phyloP scores from a whole-genome alignment of 2,888 invertebrate genomes.

The Diabrotica balteata region DNA sequence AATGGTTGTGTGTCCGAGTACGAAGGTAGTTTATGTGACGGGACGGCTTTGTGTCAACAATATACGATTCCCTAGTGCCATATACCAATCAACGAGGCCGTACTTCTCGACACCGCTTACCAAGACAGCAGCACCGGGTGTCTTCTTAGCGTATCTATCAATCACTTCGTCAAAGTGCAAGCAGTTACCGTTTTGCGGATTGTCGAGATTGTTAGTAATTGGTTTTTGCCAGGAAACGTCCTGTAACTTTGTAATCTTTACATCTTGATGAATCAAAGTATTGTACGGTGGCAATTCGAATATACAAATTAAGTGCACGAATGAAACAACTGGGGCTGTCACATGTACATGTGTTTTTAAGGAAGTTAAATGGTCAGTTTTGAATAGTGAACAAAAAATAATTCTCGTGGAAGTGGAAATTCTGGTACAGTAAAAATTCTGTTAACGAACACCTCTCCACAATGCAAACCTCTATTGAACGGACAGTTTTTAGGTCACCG shows the following conservation, averaged over 20 bases:
- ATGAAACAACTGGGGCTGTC: too few relatives aligned
- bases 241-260: slow-evolving; percentile 10
- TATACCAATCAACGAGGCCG: slow-evolving; percentile 40
- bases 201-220: slow-evolving; percentile 26
- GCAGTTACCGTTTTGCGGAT: slow-evolving; percentile 19
- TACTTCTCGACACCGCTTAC: slow-evolving; percentile 28
- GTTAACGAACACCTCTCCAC: too few relatives aligned
- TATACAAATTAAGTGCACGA: too few relatives aligned
- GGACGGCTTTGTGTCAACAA: slow-evolving; percentile 38
- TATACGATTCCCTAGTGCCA: slow-evolving; percentile 41
- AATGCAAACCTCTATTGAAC: too few relatives aligned
- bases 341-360: too few relatives aligned
- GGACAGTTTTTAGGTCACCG: too few relatives aligned
- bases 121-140: slow-evolving; percentile 26
- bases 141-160: slow-evolving; percentile 18
- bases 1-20: slow-evolving; percentile 18
- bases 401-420: too few relatives aligned
- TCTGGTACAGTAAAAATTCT: too few relatives aligned
- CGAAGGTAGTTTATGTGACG: slow-evolving; percentile 43
- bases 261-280: slow-evolving; percentile 4
- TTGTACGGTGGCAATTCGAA: background rate
- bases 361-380: too few relatives aligned
- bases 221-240: slow-evolving; percentile 23
- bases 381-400: too few relatives aligned
- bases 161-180: slow-evolving; percentile 23